Percentiles rank a stretch among this genome's conserved stretches.
These are phyloP conservation scores for Malurus leucopterus DNA, from an alignment of 2,797 vertebrate species.

Conservation along the genomic window DNA sequence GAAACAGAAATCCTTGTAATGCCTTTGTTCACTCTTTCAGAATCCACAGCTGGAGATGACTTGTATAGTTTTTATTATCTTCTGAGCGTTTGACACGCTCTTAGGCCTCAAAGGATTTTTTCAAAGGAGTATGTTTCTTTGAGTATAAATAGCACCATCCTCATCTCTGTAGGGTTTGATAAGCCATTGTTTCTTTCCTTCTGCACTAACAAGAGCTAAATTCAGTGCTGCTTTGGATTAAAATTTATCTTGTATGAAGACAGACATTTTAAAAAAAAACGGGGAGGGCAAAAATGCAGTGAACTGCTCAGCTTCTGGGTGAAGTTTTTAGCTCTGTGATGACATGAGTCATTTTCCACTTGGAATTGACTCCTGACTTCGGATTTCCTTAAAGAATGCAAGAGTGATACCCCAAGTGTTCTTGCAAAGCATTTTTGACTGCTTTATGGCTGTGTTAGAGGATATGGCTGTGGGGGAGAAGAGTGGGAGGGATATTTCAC, in stretches of 20 bases:
- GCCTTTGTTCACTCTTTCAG: conserved; percentile 51
- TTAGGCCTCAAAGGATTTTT: conserved; percentile 30
- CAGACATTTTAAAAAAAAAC: background rate
- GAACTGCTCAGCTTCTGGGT: background rate
- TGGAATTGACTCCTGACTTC: background rate
- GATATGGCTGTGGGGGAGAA: background rate
- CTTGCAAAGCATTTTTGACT: background rate
- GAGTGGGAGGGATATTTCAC: background rate
- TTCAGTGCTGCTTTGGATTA: background rate
- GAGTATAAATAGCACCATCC: conserved; percentile 23
- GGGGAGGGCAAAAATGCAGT: background rate
- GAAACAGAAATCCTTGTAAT: conserved; percentile 68
- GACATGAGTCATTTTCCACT: background rate
- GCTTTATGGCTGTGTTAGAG: background rate
- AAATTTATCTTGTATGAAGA: background rate
- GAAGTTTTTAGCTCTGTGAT: background rate
- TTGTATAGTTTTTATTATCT: conserved; percentile 39
- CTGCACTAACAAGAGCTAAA: background rate
- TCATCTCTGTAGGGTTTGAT: background rate
- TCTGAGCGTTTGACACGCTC: conserved; percentile 42
- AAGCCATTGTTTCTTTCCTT: background rate
- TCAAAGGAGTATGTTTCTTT: conserved; percentile 24
- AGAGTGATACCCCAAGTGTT: background rate
- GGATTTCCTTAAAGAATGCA: background rate
- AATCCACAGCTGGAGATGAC: conserved; percentile 54